Percentiles rank a stretch among this genome's conserved stretches.
These are phyloP conservation scores for Phytoseiulus persimilis DNA, from an alignment of 2,888 invertebrate species.

Conservation along the genomic window DNA sequence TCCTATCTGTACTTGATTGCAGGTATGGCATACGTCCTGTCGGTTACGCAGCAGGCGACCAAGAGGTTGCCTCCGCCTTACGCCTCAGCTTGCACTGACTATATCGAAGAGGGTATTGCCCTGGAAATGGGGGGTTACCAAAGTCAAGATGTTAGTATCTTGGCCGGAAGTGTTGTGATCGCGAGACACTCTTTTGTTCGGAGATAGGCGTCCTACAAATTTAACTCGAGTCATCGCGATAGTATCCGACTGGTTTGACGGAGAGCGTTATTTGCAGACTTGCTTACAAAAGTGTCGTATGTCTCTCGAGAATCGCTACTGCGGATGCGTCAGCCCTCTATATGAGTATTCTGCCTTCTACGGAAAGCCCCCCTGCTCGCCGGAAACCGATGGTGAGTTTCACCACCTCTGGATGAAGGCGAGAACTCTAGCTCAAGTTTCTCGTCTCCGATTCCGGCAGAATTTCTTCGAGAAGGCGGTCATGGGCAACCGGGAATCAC, in stretches of 20 bases:
- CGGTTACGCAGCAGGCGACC: constrained; percentile 27
- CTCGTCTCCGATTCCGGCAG: too few species aligned
- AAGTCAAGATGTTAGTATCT: background rate
- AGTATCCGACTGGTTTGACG: too few species aligned
- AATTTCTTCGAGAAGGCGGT: too few species aligned
- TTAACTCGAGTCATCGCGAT: too few species aligned
- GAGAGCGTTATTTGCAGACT: background rate
- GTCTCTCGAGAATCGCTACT: constrained; percentile 7
- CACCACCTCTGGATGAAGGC: background rate
- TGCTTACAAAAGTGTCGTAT: constrained; percentile 34
- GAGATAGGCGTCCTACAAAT: too few species aligned
- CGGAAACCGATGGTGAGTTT: background rate
- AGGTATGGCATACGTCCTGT: constrained; percentile 27
- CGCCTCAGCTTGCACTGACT: constrained; percentile 10
- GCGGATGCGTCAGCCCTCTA: constrained; percentile 19
- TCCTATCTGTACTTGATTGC: too few species aligned
- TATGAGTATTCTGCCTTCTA: constrained; percentile 23
- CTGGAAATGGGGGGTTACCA: constrained; percentile 19
- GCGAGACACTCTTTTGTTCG: too few species aligned
- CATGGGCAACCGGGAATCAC: too few species aligned
- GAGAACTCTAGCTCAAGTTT: too few species aligned
- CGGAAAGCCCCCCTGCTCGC: background rate
- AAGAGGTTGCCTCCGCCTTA: constrained; percentile 12
- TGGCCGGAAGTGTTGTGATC: too few species aligned
- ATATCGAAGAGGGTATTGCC: background rate